phyloP scores from a whole-genome alignment of 2,888 invertebrate genomes.

The Myopa tessellatipennis region DNA sequence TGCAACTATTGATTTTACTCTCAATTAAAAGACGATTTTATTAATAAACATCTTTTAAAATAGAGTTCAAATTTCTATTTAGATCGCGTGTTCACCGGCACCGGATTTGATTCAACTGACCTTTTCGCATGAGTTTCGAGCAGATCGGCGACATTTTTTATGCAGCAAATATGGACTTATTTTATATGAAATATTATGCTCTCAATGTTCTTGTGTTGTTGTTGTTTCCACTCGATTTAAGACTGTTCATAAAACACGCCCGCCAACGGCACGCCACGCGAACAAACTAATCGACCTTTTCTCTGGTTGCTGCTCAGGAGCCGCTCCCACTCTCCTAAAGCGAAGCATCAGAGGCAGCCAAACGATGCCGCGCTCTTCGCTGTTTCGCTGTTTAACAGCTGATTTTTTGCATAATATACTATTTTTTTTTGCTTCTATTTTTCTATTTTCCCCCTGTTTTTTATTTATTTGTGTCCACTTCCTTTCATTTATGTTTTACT shows the following conservation, averaged over 20 bases:
- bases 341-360: no score
- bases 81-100: no score
- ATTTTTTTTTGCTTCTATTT: background rate
- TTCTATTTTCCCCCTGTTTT: slow-evolving; percentile 3
- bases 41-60: no score
- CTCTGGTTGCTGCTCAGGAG: background rate
- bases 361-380: no score
- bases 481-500: background rate
- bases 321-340: background rate
- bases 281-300: slow-evolving; percentile 18
- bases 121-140: slow-evolving; percentile 41
- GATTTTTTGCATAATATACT: slow-evolving; percentile 11
- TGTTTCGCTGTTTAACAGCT: slow-evolving; percentile 27
- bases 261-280: slow-evolving; percentile 28
- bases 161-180: background rate
- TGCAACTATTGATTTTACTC: no score
- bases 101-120: background rate
- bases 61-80: no score
- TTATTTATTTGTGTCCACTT: background rate
- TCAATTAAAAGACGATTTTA: no score
- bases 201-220: background rate
- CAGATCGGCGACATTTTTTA: slow-evolving; percentile 47
- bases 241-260: slow-evolving; percentile 4
- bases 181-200: background rate
- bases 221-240: background rate